Base-by-base conservation (phyloP, 2,797 vertebrate species). In the Furcifer pardalis region DNA sequence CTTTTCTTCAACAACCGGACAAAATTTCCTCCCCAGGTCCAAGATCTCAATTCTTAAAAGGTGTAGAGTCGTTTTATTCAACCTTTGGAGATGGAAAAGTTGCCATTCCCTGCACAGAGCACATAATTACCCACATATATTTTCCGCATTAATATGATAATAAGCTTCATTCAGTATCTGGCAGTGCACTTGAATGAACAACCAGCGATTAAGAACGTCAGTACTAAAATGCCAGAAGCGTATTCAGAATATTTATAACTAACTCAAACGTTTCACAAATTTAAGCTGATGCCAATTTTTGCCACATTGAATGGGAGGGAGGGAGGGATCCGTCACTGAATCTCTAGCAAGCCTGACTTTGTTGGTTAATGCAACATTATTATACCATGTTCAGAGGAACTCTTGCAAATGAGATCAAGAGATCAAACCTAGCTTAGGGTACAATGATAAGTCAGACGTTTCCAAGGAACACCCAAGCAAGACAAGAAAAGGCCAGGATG, bases 61-160 rank as follows among this genome's bases (percentile, higher is more conserved):
- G 69, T 77, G 52, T 0, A 0, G 37, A 2, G 32, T 73, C 32
- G 79, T 77, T 81, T 80, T n/a, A n/a, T 74, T 79, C 59, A 46
- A 79, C 73, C 86, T 72, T 86, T 86, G 83, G 46, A 73, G 37
- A 85, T 8, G 75, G 52, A 90, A 86, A 89, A 82, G 83, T 35
- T 87, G 68, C 81, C 77, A 19, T 42, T 25, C 68, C 52, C 79
- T 59, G 82, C 84, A 74, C 85, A 82, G 85, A 71, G 86, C 35
- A 88, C 77, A 60, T 82, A 92, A 91, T 89, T 86, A 90, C 83
- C 83, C 23, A 84, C 84, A 86, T 88, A 89, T 84, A 89, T 92
- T 89, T 90, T 87, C 91, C 87, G 17, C 87, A 91, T 89, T 84
- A 91, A 85, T 79, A 56, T 79, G 86, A 87, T 90, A 94, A 90